Conservation (phyloP, 2,888 invertebrate genomes). For the Dastarcus helophoroides region DNA sequence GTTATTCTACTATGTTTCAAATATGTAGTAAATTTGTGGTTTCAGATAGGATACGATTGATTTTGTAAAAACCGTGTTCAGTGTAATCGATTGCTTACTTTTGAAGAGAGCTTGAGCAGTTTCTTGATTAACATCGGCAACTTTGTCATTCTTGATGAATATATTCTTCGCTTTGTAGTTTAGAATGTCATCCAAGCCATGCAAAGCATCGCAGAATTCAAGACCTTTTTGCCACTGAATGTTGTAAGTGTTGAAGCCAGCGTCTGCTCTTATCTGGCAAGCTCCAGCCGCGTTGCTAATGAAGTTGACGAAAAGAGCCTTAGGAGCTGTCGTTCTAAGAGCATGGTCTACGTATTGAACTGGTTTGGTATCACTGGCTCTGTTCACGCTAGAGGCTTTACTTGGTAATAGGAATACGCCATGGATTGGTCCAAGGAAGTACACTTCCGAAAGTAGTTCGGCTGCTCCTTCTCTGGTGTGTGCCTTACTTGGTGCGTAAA, state of each 20-base stretch:
- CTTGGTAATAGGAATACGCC: slow-evolving; percentile 28
- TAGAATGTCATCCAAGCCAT: slow-evolving; percentile 29
- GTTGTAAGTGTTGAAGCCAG: slow-evolving; percentile 30
- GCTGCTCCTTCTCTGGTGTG: slow-evolving; percentile 25
- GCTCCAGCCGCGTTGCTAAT: slow-evolving; percentile 26
- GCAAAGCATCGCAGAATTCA: slow-evolving; percentile 25
- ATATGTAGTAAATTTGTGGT: too few relatives aligned
- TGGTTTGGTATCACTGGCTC: slow-evolving; percentile 25
- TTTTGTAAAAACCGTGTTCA: slow-evolving; percentile 1
- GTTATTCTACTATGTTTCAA: too few relatives aligned
- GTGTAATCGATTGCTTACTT: slow-evolving; percentile 31
- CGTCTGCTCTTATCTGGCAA: slow-evolving; percentile 25
- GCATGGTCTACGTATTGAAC: slow-evolving; percentile 30
- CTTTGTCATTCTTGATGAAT: slow-evolving; percentile 26
- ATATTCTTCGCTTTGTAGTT: slow-evolving; percentile 24
- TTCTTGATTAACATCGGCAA: slow-evolving; percentile 26
- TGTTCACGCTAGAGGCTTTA: slow-evolving; percentile 17
- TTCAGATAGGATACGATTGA: too few relatives aligned
- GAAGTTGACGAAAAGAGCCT: slow-evolving; percentile 31
- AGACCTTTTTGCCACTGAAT: slow-evolving; percentile 26
- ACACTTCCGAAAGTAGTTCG: slow-evolving; percentile 23
- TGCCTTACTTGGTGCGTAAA: slow-evolving; percentile 24
- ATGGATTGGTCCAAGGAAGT: slow-evolving; percentile 25
- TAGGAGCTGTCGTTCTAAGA: slow-evolving; percentile 29
- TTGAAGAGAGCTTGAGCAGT: slow-evolving; percentile 29